Base-by-base conservation (phyloP, 2,113 vertebrate species). In the Caranx melampygus region DNA sequence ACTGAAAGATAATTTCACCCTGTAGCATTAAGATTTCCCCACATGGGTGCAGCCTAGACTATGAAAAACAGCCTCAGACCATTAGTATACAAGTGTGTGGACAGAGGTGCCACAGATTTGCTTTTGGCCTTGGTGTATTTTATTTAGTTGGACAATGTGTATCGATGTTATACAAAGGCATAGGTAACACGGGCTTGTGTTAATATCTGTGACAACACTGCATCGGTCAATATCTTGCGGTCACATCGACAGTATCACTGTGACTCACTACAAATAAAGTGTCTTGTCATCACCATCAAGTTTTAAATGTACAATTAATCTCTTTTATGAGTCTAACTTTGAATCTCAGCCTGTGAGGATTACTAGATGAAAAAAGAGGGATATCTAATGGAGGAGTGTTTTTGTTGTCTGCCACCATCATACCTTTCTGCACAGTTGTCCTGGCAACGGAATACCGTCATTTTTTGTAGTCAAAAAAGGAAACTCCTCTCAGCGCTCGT, bases 381-480 rank as follows among this genome's bases (percentile, higher is more conserved):
- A n/a, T 44, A 64, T 60, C 7, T 62, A 31, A 64, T 31, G 63
- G 65, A 78, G 16, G 40, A 6, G 12, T 49, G 35, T 52, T 79
- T 68, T 75, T 80, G 40, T 69, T 68, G 51, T 79, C 62, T 68
- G 45, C 64, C 34, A 44, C 61, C 49, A 13, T 85, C 85, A 18
- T 96, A 98, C 98, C 98, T 95, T 92, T 99, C 98, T 0, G 97
- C 98, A 60, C 98, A 99, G 97, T 97, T 99, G 97, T 99, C 98
- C 92, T 99, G 98, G 95, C 98, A 99, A 92, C 97, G 98, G 89
- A 99, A 99, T 79, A 99, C 92, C 11, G 98, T 99, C 98, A 99
- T 99, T 95, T 98, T 92, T 98, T 99, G 96, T 99, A 99, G 97
- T 99, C 98, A 3, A 98, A 97, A 94, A 99, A 99, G 85, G 98